Base-by-base conservation (phyloP, 2,113 vertebrate species). In the Ictalurus furcatus region DNA sequence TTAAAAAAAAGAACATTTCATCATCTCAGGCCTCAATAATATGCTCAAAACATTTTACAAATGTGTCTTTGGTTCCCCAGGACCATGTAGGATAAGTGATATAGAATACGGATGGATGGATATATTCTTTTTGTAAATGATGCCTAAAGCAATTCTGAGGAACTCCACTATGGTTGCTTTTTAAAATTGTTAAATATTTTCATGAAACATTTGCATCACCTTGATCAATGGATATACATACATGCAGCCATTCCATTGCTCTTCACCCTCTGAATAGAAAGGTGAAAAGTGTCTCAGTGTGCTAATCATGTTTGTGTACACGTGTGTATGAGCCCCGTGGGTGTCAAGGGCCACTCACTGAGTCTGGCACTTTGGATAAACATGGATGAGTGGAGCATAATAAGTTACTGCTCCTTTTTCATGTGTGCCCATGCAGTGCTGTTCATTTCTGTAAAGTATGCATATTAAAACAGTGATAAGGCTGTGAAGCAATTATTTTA, bases 401-500 rank as follows among this genome's bases (percentile, higher is more conserved):
- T 30, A 76, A 54, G 9, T 54, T 86, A 54, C 71, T 25, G 52
- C 4, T 78, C 73, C 83, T 85, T 67, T 92, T 91, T 91, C 87
- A 92, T 89, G 89, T 91, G 76, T 65, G 76, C 40, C 87, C 85
- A 87, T 74, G 85, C 69, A 80, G 83, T 80, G 44, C 74, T 88
- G 30, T 73, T 74, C 84, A 82, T 86, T 80, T 82, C 58, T 80
- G 67, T 63, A 28, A 59, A 87, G 84, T 80, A 82, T 48, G 85
- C 78, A 88, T 16, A 56, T 56, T 90, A 91, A 89, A 87, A 85
- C 83, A 90, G 82, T 84, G 85, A 91, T 91, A 89, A 88, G 83
- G 84, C 90, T 89, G 86, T 78, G 56, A 85, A 67, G 87, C 84
- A 93, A 93, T 93, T 90, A 91, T 69, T 78, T 79, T 54, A 91